Base-by-base conservation (phyloP, 1,140 invertebrate genomes). In the Listronotus bonariensis region DNA sequence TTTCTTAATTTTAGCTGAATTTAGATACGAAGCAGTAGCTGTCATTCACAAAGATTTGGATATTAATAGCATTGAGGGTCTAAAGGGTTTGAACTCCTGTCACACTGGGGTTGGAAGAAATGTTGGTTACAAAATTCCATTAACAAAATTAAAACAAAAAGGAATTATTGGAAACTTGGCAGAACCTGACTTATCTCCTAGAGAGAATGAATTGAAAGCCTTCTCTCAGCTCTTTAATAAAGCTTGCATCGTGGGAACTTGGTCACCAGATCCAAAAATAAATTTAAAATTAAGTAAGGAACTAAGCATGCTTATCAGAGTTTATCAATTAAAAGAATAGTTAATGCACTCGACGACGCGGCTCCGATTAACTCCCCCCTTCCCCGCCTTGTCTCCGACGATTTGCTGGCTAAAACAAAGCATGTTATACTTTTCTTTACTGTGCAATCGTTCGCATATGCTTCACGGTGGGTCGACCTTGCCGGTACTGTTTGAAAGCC, bases 71-170 rank as follows among this genome's bases (percentile, higher is more conserved):
- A 76, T 90, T 12, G 79, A 86, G 53, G 85, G 86, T 51, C 76
- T 93, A 17, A 84, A 85, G 52, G 89, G 89, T 7, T 80, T 89
- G 34, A 88, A 86, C 67, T 92, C 90, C 1, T 93, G 91, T 73
- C 90, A 92, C 74, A 91, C 90, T 0, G 90, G 89, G 1, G 86
- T 91, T 34, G 89, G 89, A 26, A 83, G 89, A 57, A 92, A 91
- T 70, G 88, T 90, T 10, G 90, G 90, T 18, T 93, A 92, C 78
- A 89, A 91, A 80, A 87, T 88, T 53, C 88, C 85, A 0, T 79
- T 88, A n/a, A 86, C 87, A 0, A 88, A 91, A 80, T 78, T 93
- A 14, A 86, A 88, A 76, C 86, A 88, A 41, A 82, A 85, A 58
- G 82, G 85, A 0, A 78, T 91, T 1, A 82, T 93, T 61, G 83